A percentile compares a stretch with the other conserved stretches of the same genome.
Evolutionary conservation across 1,140 invertebrate genomes (phyloP).

Genomic region (Stegodyphus mimosarum): DNA sequence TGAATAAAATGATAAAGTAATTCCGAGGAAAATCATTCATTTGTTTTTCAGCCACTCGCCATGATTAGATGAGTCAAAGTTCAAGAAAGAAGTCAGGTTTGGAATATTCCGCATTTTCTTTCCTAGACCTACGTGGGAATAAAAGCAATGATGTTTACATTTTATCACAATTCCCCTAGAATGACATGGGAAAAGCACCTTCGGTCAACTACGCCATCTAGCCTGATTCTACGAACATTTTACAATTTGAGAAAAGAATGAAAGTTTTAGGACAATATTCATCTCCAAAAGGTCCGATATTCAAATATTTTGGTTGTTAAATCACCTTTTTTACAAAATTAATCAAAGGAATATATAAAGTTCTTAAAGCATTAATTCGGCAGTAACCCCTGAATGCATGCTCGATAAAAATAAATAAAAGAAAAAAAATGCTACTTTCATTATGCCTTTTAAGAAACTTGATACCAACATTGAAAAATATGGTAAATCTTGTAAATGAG

Average conservation of each 20-base stretch:
- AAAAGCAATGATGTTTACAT: not conserved
- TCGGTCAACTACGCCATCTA: not conserved
- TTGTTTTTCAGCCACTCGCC: constrained; percentile 3
- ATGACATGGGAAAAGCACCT: not conserved
- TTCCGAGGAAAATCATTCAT: not conserved
- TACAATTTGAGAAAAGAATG: not conserved
- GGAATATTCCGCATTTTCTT: not conserved
- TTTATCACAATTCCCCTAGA: constrained; percentile 18
- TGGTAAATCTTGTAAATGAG: too few species aligned
- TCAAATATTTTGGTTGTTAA: too few species aligned
- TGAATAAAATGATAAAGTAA: too few species aligned
- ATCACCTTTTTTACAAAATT: too few species aligned
- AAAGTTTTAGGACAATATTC: not conserved
- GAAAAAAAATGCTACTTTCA: too few species aligned
- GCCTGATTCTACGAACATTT: not conserved
- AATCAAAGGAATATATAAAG: too few species aligned
- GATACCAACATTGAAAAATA: too few species aligned
- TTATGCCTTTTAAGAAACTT: too few species aligned
- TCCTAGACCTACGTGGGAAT: constrained; percentile 5
- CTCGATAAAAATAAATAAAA: too few species aligned
- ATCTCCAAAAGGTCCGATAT: not conserved
- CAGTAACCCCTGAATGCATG: too few species aligned
- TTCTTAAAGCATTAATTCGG: too few species aligned
- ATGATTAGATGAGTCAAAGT: constrained; percentile 2
- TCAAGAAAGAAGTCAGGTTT: not conserved